A percentile compares a stretch with the other conserved stretches of the same genome.
phyloP scores from a whole-genome alignment of 2,797 vertebrate species.

The Peromyscus eremicus region DNA sequence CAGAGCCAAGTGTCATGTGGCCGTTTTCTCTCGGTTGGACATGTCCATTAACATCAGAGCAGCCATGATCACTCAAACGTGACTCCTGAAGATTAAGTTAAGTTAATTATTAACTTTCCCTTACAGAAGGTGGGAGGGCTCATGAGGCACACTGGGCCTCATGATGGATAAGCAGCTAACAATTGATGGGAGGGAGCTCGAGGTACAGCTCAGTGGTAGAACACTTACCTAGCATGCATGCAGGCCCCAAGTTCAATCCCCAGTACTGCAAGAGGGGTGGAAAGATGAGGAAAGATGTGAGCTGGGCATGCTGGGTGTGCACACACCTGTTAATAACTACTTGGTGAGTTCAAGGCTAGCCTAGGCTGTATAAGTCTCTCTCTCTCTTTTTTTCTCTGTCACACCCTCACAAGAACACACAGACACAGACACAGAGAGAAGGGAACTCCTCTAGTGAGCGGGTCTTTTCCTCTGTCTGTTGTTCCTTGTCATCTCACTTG shows the following conservation, averaged over 20 bases:
- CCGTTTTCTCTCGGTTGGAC: neutral
- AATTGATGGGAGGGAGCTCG: neutral
- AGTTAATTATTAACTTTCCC: neutral
- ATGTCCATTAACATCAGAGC: neutral
- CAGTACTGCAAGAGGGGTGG: neutral
- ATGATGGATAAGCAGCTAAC: neutral
- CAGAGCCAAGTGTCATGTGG: neutral
- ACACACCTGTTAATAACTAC: too few species aligned
- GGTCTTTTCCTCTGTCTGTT: too few species aligned
- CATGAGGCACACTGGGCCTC: neutral
- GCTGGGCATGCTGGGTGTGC: neutral
- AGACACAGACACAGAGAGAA: neutral
- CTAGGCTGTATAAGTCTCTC: neutral
- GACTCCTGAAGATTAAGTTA: neutral
- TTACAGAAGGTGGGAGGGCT: neutral
- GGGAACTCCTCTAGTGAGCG: neutral
- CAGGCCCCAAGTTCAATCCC: neutral
- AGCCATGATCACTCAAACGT: neutral
- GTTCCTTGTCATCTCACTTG: neutral
- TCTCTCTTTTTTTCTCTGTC: neutral
- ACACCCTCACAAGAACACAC: neutral
- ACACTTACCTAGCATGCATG: neutral
- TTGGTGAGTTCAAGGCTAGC: neutral
- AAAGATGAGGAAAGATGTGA: neutral
- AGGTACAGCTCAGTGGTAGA: too few species aligned